Percentiles rank a stretch among this genome's conserved stretches.
These are phyloP conservation scores for Lepidochrysops patricia DNA, from an alignment of 2,888 invertebrate species.

Conservation along the genomic window DNA sequence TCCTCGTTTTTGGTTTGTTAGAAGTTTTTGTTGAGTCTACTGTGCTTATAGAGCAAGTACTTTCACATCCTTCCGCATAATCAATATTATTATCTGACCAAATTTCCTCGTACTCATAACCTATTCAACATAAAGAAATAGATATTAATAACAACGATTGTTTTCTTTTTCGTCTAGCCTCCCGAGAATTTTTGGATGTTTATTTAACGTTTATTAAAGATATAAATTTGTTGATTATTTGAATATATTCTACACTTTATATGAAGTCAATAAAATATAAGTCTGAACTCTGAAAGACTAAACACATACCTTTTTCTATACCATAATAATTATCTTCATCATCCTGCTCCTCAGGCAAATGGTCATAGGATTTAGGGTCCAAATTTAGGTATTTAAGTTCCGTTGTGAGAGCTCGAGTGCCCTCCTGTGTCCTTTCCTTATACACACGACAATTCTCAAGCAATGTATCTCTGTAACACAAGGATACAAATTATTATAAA, in stretches of 20 bases:
- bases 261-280: background rate
- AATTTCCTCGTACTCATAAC: slow-evolving; percentile 56
- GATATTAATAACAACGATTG: too few species aligned
- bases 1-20: slow-evolving; percentile 36
- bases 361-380: slow-evolving; percentile 79
- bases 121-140: slow-evolving; percentile 32
- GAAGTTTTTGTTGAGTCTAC: slow-evolving; percentile 20
- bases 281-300: background rate
- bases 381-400: slow-evolving; percentile 84
- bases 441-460: slow-evolving; percentile 53
- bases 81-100: slow-evolving; percentile 37
- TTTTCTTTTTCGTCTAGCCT: too few species aligned
- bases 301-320: slow-evolving; percentile 74
- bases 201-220: too few species aligned
- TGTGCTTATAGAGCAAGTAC: slow-evolving; percentile 31
- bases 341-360: slow-evolving; percentile 74
- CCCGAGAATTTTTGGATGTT: too few species aligned
- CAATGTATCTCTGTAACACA: slow-evolving; percentile 41
- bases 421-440: slow-evolving; percentile 59
- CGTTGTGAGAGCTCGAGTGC: slow-evolving; percentile 78
- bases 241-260: background rate
- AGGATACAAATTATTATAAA: background rate
- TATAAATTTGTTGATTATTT: too few species aligned
- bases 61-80: slow-evolving; percentile 34
- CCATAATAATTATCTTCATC: slow-evolving; percentile 75